Conservation (phyloP, 2,113 vertebrate species). For the Podarcis muralis region DNA sequence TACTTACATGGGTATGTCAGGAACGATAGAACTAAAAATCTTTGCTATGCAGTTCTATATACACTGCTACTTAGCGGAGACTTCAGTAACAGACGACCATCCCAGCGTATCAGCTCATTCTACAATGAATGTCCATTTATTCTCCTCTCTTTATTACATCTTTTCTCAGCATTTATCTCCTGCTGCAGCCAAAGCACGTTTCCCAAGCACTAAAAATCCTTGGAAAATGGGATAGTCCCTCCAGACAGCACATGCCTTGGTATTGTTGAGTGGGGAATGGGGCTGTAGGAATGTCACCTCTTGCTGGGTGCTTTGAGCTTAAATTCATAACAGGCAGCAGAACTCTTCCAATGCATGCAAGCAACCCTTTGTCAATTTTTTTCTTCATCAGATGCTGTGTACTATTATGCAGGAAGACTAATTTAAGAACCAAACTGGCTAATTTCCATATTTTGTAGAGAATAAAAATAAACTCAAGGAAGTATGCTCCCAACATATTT, state of each 20-base stretch:
- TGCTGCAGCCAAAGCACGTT: neutral
- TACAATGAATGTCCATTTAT: neutral
- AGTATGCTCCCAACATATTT: neutral
- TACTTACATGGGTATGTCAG: neutral
- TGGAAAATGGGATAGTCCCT: neutral
- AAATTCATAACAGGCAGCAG: neutral
- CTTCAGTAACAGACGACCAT: neutral
- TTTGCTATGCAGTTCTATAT: neutral
- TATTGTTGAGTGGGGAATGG: neutral
- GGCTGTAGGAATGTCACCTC: neutral
- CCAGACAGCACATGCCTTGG: neutral
- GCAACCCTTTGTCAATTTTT: neutral
- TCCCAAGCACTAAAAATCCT: neutral
- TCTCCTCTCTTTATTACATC: too few species aligned
- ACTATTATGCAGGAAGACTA: too few species aligned
- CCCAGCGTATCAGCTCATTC: neutral
- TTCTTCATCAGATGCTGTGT: neutral
- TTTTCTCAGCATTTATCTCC: too few species aligned
- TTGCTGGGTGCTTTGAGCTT: neutral
- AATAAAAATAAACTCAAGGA: neutral
- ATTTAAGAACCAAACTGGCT: neutral
- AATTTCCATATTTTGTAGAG: neutral
- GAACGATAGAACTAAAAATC: conserved; percentile 17
- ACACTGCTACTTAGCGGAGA: neutral
- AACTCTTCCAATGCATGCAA: neutral